Conservation (phyloP, 2,888 invertebrate genomes). For the Nematopogon swammerdamellus region DNA sequence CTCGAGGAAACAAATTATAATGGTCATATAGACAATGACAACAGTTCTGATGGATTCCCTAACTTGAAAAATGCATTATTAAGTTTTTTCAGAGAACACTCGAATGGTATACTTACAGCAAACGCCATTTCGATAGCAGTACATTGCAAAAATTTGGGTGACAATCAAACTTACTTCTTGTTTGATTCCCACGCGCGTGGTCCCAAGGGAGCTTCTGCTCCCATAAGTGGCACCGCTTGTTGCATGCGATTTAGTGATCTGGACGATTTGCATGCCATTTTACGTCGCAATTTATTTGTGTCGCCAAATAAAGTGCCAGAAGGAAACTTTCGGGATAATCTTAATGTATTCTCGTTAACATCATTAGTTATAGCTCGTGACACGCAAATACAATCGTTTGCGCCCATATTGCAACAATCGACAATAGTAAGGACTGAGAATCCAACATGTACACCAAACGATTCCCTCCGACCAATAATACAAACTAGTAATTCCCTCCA, state of each 20-base stretch:
- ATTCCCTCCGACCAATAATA: slow-evolving; percentile 4
- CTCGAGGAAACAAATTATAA: slow-evolving; percentile 7
- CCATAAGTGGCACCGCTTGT: slow-evolving; percentile 1
- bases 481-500: slow-evolving; percentile 4
- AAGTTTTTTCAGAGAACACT: slow-evolving; percentile 5
- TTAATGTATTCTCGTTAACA: slow-evolving; percentile 6
- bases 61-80: slow-evolving; percentile 3
- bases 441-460: slow-evolving; percentile 7
- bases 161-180: slow-evolving; percentile 1
- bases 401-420: slow-evolving; percentile 5
- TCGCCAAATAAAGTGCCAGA: slow-evolving; percentile 5
- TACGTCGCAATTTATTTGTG: slow-evolving; percentile 6
- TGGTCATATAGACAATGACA: slow-evolving; percentile 8
- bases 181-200: slow-evolving; percentile 5
- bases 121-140: slow-evolving; percentile 1
- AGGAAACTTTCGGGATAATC: slow-evolving; percentile 3
- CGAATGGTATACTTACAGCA: slow-evolving; percentile 4
- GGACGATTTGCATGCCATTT: slow-evolving; percentile 4
- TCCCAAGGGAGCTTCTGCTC: slow-evolving; percentile 2
- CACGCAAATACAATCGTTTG: slow-evolving; percentile 4
- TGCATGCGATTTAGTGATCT: slow-evolving; percentile 5
- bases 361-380: slow-evolving; percentile 4
- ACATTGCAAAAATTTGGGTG: neutral
- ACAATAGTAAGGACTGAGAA: slow-evolving; percentile 6
- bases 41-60: slow-evolving; percentile 8